Conservation (phyloP, 2,888 invertebrate species). For the Leuctra nigra region DNA sequence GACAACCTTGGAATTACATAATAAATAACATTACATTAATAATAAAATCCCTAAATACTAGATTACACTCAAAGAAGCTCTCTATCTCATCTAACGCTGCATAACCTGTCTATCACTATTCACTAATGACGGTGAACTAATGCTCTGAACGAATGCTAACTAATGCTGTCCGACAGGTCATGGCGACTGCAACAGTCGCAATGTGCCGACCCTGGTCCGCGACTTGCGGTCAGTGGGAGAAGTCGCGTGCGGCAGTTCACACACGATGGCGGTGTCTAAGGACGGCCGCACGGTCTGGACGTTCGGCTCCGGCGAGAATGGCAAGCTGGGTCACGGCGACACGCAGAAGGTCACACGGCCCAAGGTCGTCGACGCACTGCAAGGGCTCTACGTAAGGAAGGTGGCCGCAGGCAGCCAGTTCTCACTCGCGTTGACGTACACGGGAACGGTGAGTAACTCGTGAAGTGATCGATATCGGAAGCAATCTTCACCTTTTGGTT, state of each 20-base stretch:
- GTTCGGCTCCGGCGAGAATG: constrained; percentile 50
- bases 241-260: constrained; percentile 50
- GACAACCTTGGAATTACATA: too few species aligned
- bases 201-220: constrained; percentile 50
- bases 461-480: too few species aligned
- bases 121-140: too few species aligned
- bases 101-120: too few species aligned
- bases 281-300: constrained; percentile 52
- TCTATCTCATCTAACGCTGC: too few species aligned
- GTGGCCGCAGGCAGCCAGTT: constrained; percentile 50
- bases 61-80: too few species aligned
- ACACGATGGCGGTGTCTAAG: constrained; percentile 46
- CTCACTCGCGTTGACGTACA: constrained; percentile 47
- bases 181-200: constrained; percentile 52
- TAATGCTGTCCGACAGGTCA: constrained; percentile 48
- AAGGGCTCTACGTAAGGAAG: constrained; percentile 49
- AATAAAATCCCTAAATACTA: too few species aligned
- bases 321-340: constrained; percentile 47
- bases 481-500: too few species aligned
- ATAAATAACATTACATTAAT: too few species aligned
- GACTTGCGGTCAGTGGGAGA: constrained; percentile 50
- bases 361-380: constrained; percentile 50
- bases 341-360: constrained; percentile 48
- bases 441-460: constrained; percentile 41
- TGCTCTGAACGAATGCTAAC: too few species aligned